Evolutionary conservation across 2,797 vertebrate species (phyloP), one percentile per base, ranked within the genome.

Genomic region (Acestrorhynchus altus): DNA sequence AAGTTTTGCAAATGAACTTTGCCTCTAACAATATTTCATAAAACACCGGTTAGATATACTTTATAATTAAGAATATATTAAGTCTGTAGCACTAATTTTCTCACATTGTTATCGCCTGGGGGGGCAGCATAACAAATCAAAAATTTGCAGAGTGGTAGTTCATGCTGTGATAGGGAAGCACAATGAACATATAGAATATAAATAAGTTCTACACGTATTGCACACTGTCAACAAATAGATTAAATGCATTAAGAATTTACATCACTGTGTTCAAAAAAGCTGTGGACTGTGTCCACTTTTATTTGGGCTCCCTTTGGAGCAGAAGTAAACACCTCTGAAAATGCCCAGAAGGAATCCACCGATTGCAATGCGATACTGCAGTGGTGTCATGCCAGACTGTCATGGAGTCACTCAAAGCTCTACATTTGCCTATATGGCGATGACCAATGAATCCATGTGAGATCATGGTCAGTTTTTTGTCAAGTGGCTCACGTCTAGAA

Each of bases 71-170:
- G 57, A 60, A 60, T 35, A 60, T 39, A 35, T 35, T 31, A 18
- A 35, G 28, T 39, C 35, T 15, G 9, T 60, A 56, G 22, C 22
- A 24, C 22, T 24, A n/a, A n/a, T 60, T 60, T n/a, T 39, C 9
- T 60, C 18, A n/a, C 57, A 60, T 60, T 35, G 35, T 60, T 60
- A 60, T 35, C 57, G 26, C 26, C 57, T 60, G 2, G 57, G 57
- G 56, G 57, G 31, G 57, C 8, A 35, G 26, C 28, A 59, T 18
- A 60, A 35, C 57, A 60, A 35, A 35, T 60, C 57, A 60, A 10
- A 35, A 60, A 28, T 39, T 60, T 24, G 8, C 16, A 60, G 35
- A 28, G 57, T 35, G 57, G 15, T 12, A 24, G 12, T 60, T 8
- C 57, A 60, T 35, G 57, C 57, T 35, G 28, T 60, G 57, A 13